Evolutionary conservation across 2,888 invertebrate genomes (phyloP).

Genomic region (Microplitis manilae): DNA sequence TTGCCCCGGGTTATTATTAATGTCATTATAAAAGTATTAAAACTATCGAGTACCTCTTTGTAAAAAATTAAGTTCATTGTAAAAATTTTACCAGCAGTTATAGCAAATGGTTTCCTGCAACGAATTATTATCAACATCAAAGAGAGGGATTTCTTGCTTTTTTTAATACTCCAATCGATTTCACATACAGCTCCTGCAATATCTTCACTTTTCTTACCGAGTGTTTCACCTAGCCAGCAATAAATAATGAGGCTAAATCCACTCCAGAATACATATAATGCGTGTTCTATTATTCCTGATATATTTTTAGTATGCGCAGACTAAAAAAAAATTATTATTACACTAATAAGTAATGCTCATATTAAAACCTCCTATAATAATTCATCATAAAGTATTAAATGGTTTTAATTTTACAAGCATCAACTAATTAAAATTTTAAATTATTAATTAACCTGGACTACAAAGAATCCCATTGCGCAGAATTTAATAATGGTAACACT

Average conservation of each 20-base stretch:
- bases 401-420: no score
- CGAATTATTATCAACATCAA: constrained; percentile 47
- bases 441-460: constrained; percentile 25
- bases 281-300: constrained; percentile 37
- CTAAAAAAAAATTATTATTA: constrained; percentile 1
- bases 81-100: constrained; percentile 51
- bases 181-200: constrained; percentile 44
- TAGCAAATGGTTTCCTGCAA: constrained; percentile 39
- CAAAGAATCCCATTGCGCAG: constrained; percentile 38
- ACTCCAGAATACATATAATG: constrained; percentile 42
- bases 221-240: constrained; percentile 49
- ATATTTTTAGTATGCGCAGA: constrained; percentile 40
- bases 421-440: not conserved
- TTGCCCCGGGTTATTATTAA: not conserved
- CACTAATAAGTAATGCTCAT: not conserved
- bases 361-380: no score
- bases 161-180: constrained; percentile 42
- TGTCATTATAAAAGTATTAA: not conserved
- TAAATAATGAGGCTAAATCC: constrained; percentile 47
- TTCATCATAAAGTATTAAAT: no score
- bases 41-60: constrained; percentile 43
- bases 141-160: constrained; percentile 34
- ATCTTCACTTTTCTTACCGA: constrained; percentile 45
- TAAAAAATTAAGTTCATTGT: constrained; percentile 46
- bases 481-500: constrained; percentile 24